Conservation (phyloP, 1,140 invertebrate species). For the Hypsibius dujardini region DNA sequence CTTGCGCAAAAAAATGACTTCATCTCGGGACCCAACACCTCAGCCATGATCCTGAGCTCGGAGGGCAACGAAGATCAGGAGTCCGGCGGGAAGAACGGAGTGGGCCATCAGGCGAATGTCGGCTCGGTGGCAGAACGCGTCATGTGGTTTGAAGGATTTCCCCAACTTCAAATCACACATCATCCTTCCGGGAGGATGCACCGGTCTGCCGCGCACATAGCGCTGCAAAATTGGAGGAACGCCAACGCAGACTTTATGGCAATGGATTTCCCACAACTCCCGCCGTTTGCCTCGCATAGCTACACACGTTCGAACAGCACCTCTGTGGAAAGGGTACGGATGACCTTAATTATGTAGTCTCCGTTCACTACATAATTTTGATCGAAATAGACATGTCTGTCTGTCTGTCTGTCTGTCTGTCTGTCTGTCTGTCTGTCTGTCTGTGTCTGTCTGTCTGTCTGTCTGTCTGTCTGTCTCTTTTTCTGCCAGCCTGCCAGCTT, state of each 20-base stretch:
- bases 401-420: too few species aligned
- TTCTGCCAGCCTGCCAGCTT: too few species aligned
- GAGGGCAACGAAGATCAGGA: conserved; percentile 19
- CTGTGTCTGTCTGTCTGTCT: too few species aligned
- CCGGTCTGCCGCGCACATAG: conserved; percentile 28
- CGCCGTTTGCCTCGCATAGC: too few species aligned
- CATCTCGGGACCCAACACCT: conserved; percentile 21
- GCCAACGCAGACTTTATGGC: background rate
- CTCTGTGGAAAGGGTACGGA: too few species aligned
- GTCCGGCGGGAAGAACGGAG: conserved; percentile 9
- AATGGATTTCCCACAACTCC: background rate
- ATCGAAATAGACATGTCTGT: too few species aligned
- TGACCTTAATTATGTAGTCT: too few species aligned
- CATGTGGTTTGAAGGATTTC: conserved; percentile 73
- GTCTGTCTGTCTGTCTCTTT: too few species aligned
- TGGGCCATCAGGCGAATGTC: conserved; percentile 39
- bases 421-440: too few species aligned
- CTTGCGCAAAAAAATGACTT: conserved; percentile 24
- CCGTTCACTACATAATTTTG: too few species aligned
- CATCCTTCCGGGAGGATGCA: conserved; percentile 22
- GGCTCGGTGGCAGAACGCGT: conserved; percentile 77
- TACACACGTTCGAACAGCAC: too few species aligned
- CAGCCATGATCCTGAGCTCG: conserved; percentile 4
- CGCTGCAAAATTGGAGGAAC: conserved; percentile 9
- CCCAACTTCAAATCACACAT: conserved; percentile 36